Conservation (phyloP, 92 coral and sea anemone species). For the Porites rus region DNA sequence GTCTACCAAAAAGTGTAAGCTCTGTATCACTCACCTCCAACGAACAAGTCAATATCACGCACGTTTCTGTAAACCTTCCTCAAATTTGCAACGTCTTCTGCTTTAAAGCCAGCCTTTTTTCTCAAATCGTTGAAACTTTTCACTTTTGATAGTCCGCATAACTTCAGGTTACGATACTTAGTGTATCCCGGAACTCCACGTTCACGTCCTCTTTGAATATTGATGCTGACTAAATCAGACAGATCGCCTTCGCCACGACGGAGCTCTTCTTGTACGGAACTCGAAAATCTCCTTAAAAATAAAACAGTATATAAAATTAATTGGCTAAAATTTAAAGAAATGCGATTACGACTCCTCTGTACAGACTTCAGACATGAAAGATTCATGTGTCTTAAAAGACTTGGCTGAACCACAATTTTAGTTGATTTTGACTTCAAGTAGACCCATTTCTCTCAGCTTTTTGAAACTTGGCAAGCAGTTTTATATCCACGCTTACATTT, state of each 20-base stretch:
- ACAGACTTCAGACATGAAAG: too few species aligned
- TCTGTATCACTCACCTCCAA: constrained; percentile 58
- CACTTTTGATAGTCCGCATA: constrained; percentile 13
- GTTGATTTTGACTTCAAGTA: too few species aligned
- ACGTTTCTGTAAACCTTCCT: not conserved
- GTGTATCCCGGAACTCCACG: constrained; percentile 11
- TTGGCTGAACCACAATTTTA: too few species aligned
- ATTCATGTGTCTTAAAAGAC: too few species aligned
- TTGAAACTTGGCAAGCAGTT: too few species aligned
- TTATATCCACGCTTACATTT: too few species aligned
- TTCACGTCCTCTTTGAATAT: constrained; percentile 29
- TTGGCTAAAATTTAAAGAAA: too few species aligned
- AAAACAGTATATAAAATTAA: not conserved
- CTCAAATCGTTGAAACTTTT: not conserved
- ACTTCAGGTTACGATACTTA: not conserved
- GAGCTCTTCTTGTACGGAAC: constrained; percentile 15
- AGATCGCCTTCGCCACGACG: constrained; percentile 20
- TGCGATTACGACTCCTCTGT: too few species aligned
- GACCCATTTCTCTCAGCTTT: too few species aligned
- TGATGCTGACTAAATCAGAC: not conserved
- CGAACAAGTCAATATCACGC: constrained; percentile 78
- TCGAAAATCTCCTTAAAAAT: constrained; percentile 1
- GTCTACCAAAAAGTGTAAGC: not conserved
- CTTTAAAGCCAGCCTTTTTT: constrained; percentile 4
- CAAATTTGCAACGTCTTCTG: not conserved